Evolutionary conservation across 1,140 invertebrate genomes (phyloP), one percentile per base, ranked within the genome.

Genomic region (Anagrus nilaparvatae): DNA sequence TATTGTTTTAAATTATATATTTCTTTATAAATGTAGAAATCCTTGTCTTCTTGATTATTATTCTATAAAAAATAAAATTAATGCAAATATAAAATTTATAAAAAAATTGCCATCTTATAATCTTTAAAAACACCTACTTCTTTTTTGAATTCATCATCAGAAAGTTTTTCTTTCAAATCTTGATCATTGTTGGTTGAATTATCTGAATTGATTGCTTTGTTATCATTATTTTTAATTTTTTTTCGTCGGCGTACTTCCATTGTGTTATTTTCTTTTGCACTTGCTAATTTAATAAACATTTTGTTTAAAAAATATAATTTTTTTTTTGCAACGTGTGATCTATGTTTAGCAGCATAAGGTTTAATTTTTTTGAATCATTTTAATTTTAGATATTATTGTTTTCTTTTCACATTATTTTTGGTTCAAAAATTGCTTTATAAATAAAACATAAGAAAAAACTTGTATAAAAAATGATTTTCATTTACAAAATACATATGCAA

Each of bases 171-270:
- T 23, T 19, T 14, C 10, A 28, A 20, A 18, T 35, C 32, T 41
- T n/a, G 43, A 23, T 44, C 46, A 10, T 10, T 36, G 21, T 51
- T 28, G 35, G 43, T 37, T 34, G 40, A 42, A 38, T 55, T 43
- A 28, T 54, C 55, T 29, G 60, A 53, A 17, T 44, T 42, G 40
- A 29, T 54, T 33, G 50, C 33, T 29, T 29, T 53, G 13, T 39
- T 45, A 29, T 59, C 54, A 8, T 39, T 17, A 5, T 25, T 44
- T 40, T 46, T 63, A 28, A 10, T 3, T 32, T 41, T 47, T 41
- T 53, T 58, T 42, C 58, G 56, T 7, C 60, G 61, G 19, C 61
- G 61, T 32, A 60, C 53, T 28, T 62, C 58, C 63, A 66, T 65
- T 38, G 40, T 39, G 40, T 36, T 13, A 24, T 19, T n/a, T n/a